phyloP scores from a whole-genome alignment of 1,140 invertebrate genomes.

The Microplitis mediator region DNA sequence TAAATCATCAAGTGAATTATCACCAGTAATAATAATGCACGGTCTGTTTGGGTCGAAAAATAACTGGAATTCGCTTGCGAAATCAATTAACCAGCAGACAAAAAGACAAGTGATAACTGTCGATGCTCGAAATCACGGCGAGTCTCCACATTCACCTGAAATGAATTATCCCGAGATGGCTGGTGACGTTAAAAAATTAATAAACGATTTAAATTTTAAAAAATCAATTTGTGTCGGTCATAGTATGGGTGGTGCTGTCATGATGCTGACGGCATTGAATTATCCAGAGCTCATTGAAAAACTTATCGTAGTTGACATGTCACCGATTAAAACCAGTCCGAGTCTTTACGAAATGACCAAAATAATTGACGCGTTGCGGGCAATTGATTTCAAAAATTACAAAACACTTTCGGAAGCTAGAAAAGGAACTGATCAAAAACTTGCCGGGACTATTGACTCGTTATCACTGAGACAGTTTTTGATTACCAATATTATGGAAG shows the following conservation, averaged over 20 bases:
- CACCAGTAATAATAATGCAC: slow-evolving; percentile 82
- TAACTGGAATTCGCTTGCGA: slow-evolving; percentile 84
- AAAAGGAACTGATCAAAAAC: not conserved
- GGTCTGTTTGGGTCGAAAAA: slow-evolving; percentile 84
- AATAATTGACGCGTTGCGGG: slow-evolving; percentile 72
- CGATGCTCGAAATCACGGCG: slow-evolving; percentile 91
- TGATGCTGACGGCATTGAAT: slow-evolving; percentile 78
- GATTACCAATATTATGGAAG: slow-evolving; percentile 77
- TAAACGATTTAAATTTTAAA: slow-evolving; percentile 67
- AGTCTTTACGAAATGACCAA: slow-evolving; percentile 68
- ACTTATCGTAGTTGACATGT: slow-evolving; percentile 84
- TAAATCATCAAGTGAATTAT: not conserved
- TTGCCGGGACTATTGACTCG: slow-evolving; percentile 29
- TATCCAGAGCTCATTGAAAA: slow-evolving; percentile 78
- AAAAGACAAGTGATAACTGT: slow-evolving; percentile 76
- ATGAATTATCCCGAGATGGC: slow-evolving; percentile 77
- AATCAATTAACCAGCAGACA: slow-evolving; percentile 71
- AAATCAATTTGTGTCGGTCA: slow-evolving; percentile 81
- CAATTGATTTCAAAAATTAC: slow-evolving; percentile 64
- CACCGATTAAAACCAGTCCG: slow-evolving; percentile 72
- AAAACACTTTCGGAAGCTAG: slow-evolving; percentile 66
- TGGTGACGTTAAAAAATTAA: slow-evolving; percentile 72
- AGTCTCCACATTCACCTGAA: slow-evolving; percentile 77
- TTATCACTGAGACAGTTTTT: slow-evolving; percentile 65
- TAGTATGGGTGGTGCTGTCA: slow-evolving; percentile 87